Conservation (phyloP, 2,113 vertebrate genomes). For the Gadus chalcogrammus region DNA sequence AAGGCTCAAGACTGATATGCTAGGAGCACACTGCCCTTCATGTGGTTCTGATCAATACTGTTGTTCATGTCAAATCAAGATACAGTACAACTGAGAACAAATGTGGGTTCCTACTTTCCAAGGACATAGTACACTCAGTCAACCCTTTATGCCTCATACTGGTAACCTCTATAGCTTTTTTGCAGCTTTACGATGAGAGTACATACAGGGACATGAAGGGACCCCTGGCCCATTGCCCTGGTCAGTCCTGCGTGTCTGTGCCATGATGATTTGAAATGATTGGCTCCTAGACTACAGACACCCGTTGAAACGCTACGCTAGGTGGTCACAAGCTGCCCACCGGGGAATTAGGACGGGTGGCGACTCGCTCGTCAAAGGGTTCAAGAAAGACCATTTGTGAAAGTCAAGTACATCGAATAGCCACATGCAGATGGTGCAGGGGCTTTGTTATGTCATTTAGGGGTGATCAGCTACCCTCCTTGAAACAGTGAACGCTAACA, state of each 20-base stretch:
- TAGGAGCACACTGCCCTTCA: constrained; percentile 8
- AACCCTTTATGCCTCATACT: constrained; percentile 36
- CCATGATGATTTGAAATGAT: constrained; percentile 73
- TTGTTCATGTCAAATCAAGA: constrained; percentile 46
- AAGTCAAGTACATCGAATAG: constrained; percentile 43
- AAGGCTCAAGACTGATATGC: no score
- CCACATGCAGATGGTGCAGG: constrained; percentile 20
- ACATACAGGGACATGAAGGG: constrained; percentile 28
- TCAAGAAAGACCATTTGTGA: constrained; percentile 12
- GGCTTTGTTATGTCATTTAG: constrained; percentile 9
- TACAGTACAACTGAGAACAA: constrained; percentile 7
- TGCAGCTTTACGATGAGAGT: neutral
- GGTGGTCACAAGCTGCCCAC: constrained; percentile 62
- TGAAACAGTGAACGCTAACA: no score
- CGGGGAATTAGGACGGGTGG: constrained; percentile 63
- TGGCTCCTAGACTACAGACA: constrained; percentile 60
- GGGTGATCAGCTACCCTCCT: neutral
- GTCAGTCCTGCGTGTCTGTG: constrained; percentile 71
- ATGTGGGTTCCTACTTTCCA: constrained; percentile 1
- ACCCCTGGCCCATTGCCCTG: constrained; percentile 64
- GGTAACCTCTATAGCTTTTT: constrained; percentile 12
- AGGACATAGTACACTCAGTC: constrained; percentile 8
- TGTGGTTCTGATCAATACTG: constrained; percentile 41
- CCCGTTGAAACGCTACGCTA: constrained; percentile 55
- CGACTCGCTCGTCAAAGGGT: constrained; percentile 40